Conservation (phyloP, 2,113 vertebrate genomes). For the Muntiacus reevesi region DNA sequence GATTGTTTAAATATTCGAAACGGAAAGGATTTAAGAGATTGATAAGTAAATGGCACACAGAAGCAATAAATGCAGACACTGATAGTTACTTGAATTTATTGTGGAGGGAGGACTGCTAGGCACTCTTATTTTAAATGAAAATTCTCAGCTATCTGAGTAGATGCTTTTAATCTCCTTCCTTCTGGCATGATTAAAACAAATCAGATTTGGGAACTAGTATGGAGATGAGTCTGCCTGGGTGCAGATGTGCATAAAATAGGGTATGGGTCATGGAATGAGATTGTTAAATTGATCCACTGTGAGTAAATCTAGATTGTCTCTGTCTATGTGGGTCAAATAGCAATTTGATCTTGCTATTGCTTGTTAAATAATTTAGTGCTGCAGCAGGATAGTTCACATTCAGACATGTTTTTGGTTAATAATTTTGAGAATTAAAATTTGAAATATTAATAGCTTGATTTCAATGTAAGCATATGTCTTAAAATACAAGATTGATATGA, state of each 20-base stretch:
- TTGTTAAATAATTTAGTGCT: conserved; percentile 62
- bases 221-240: not conserved
- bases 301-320: conserved; percentile 43
- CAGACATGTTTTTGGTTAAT: conserved; percentile 40
- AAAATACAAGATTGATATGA: conserved; percentile 8
- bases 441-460: conserved; percentile 60
- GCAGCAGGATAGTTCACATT: not conserved
- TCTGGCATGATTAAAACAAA: conserved; percentile 51
- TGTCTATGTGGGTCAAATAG: conserved; percentile 52
- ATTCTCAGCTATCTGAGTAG: not conserved
- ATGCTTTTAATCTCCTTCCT: conserved; percentile 49
- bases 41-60: conserved; percentile 10
- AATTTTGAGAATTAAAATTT: conserved; percentile 65
- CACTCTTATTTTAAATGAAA: conserved; percentile 30
- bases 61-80: conserved; percentile 15
- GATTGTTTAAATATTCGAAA: not conserved
- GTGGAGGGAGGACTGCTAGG: not conserved
- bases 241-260: conserved; percentile 18
- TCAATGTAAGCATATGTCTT: conserved; percentile 38
- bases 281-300: conserved; percentile 37
- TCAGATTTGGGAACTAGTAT: not conserved
- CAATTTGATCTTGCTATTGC: conserved; percentile 54
- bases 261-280: not conserved
- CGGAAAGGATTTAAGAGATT: conserved; percentile 11
- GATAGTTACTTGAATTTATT: conserved; percentile 24